Base-by-base conservation (phyloP, 1,140 invertebrate genomes). In the Papilio aristodemus region DNA sequence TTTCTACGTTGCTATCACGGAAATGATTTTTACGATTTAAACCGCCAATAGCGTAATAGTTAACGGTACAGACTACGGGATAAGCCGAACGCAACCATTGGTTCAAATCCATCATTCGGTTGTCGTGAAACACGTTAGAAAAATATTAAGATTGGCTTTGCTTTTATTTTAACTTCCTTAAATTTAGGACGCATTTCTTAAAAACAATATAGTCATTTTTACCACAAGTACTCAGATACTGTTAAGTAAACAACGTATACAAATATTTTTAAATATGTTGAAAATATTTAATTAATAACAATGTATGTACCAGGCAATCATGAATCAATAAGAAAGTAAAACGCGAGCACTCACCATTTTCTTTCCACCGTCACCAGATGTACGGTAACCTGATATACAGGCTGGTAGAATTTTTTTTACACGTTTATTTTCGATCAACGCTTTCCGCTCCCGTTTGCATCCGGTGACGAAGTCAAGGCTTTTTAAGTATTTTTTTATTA, bases 321-420 rank as follows among this genome's bases (percentile, higher is more conserved):
- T 62, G 27, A 58, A 58, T 32, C 25, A 58, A 32, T 58, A 58
- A 32, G 32, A 25, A 63, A 41, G 60, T n/a, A 41, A 64, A 25
- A 22, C 36, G 14, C 11, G 27, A n/a, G n/a, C 59, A 14, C 57
- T 59, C 36, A 19, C 14, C 58, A 27, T 25, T 68, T 69, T 75
- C 71, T 79, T 76, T 76, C 78, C 76, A 73, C 76, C 77, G 77
- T 76, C 74, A 77, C 76, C 84, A 83, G 80, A 86, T 86, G 84
- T 76, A 78, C 72, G 75, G 83, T 79, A 86, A 83, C 72, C 71
- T 54, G 80, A 86, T 84, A 86, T 79, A 78, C 74, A 80, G 74
- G 74, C 72, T 80, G 78, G 67, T 63, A n/a, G 75, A 70, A 76
- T 79, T 85, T 71, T 75, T 74, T 72, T 72, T 67, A 60, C 46